A percentile compares a stretch with the other conserved stretches of the same genome.
phyloP scores from a whole-genome alignment of 2,888 invertebrate genomes.

The Schizotus pectinicornis region DNA sequence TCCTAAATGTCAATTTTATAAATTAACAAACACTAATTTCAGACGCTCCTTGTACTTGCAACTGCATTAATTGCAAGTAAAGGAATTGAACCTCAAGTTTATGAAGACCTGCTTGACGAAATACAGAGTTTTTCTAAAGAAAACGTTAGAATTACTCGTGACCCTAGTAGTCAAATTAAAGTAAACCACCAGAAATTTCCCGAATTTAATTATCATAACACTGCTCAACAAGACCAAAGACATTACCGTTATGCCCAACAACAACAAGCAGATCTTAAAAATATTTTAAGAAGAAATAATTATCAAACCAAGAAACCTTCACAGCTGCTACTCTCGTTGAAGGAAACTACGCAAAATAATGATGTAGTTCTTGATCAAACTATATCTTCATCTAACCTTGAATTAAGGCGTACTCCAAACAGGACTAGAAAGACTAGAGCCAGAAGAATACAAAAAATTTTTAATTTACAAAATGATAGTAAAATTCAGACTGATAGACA shows the following conservation, averaged over 20 bases:
- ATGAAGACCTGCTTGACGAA: conserved; percentile 38
- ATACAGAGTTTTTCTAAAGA: conserved; percentile 25
- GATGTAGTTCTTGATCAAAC: neutral
- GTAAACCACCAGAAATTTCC: conserved; percentile 32
- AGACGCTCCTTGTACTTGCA: neutral
- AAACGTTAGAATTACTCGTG: conserved; percentile 28
- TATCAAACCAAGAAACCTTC: neutral
- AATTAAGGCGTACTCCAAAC: neutral
- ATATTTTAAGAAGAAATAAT: conserved; percentile 12
- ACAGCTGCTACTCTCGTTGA: neutral
- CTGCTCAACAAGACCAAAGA: conserved; percentile 49
- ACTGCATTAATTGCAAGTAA: neutral
- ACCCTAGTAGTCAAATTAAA: conserved; percentile 22
- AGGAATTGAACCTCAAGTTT: conserved; percentile 38
- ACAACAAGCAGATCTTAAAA: conserved; percentile 43
- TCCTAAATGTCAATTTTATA: neutral
- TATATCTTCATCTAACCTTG: neutral
- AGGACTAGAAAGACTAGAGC: neutral
- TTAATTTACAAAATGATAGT: neutral
- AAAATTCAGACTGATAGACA: conserved; percentile 22
- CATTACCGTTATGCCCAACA: conserved; percentile 50
- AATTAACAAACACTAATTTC: neutral
- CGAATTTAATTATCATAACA: conserved; percentile 42
- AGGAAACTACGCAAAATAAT: neutral
- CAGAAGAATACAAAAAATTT: neutral